phyloP scores from a whole-genome alignment of 1,140 invertebrate genomes.

The Holotrichia oblita region DNA sequence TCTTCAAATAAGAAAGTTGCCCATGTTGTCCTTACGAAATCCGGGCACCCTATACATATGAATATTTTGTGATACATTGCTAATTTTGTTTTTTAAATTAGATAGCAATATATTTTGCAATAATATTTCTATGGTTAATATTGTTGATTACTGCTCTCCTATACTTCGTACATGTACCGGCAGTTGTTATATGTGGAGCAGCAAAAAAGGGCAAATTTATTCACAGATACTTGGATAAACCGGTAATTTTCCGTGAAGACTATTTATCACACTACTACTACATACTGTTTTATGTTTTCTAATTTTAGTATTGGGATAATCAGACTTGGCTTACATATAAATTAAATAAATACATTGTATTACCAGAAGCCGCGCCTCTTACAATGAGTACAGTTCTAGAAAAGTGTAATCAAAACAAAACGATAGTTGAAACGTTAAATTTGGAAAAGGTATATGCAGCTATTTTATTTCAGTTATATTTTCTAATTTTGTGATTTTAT shows the following conservation, averaged over 20 bases:
- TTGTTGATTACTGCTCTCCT: not conserved
- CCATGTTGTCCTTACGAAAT: not conserved
- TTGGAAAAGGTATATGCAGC: not conserved
- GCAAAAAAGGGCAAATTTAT: not conserved
- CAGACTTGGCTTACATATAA: conserved; percentile 1
- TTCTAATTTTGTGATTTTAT: not conserved
- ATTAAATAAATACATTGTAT: not conserved
- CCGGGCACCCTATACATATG: too few species aligned
- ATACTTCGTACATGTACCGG: not conserved
- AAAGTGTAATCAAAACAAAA: conserved; percentile 4
- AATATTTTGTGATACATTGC: not conserved
- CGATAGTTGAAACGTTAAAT: not conserved
- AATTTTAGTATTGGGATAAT: conserved; percentile 7
- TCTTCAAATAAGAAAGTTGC: too few species aligned
- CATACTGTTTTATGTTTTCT: not conserved
- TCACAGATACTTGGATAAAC: conserved; percentile 5
- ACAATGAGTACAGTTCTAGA: not conserved
- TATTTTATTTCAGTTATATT: not conserved
- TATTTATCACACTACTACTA: not conserved
- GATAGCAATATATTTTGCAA: not conserved
- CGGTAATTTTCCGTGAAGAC: not conserved
- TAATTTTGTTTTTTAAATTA: conserved; percentile 3
- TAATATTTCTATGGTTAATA: not conserved
- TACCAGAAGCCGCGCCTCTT: not conserved
- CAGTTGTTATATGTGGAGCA: not conserved